phyloP scores from a whole-genome alignment of 2,113 vertebrate genomes.

The Siniperca chuatsi region DNA sequence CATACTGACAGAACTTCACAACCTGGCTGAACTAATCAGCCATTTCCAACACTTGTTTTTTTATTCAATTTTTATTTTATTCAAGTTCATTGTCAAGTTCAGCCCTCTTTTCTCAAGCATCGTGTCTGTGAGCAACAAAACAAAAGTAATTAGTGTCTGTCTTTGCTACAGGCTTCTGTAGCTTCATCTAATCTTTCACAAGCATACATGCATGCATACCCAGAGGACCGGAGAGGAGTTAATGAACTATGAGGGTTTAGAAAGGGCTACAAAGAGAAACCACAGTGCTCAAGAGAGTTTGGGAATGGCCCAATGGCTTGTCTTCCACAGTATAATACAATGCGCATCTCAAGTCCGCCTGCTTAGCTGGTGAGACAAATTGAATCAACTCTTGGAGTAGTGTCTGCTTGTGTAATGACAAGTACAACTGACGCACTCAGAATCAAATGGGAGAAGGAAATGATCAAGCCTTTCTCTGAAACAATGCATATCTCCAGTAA shows the following conservation, averaged over 20 bases:
- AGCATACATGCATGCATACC: conserved; percentile 32
- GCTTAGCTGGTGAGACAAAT: conserved; percentile 69
- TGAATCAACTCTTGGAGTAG: conserved; percentile 52
- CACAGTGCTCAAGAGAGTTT: conserved; percentile 33
- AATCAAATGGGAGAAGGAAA: conserved; percentile 56
- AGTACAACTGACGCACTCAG: conserved; percentile 49
- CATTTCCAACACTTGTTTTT: conserved; percentile 36
- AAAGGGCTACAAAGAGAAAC: conserved; percentile 51
- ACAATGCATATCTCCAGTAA: conserved; percentile 52
- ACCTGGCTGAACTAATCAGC: conserved; percentile 60
- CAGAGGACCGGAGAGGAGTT: conserved; percentile 50
- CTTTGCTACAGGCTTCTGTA: conserved; percentile 44
- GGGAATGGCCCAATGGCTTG: conserved; percentile 45
- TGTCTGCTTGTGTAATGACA: conserved; percentile 58
- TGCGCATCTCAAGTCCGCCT: conserved; percentile 40
- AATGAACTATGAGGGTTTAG: conserved; percentile 62
- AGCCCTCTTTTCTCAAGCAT: conserved; percentile 35
- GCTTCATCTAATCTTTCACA: conserved; percentile 59
- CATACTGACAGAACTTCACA: conserved; percentile 50
- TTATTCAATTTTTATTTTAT: too few relatives aligned
- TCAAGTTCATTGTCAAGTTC: conserved; percentile 49
- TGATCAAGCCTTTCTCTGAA: conserved; percentile 41
- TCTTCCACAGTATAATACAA: conserved; percentile 46
- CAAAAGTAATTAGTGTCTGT: conserved; percentile 73
- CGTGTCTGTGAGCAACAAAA: conserved; percentile 58